These are phyloP conservation scores for Caranx ignobilis DNA, from an alignment of 2,113 vertebrate genomes.

Conservation along the genomic window DNA sequence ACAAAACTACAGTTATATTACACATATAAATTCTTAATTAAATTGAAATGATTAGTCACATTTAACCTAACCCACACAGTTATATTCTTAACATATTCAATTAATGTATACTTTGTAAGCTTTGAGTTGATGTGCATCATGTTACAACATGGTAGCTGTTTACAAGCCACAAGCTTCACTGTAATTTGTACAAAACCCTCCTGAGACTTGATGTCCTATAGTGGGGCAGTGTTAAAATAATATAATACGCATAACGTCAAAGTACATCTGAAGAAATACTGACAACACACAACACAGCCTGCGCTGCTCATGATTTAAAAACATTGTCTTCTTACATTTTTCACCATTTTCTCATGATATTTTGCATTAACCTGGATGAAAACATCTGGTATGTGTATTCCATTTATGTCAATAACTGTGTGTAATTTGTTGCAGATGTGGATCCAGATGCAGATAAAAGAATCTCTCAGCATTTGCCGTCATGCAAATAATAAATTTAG, in stretches of 20 bases:
- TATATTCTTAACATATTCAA: neutral
- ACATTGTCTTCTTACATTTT: neutral
- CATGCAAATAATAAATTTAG: neutral
- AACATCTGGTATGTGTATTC: neutral
- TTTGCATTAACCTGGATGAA: neutral
- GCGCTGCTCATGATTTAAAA: slow-evolving; percentile 5
- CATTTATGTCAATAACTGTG: slow-evolving; percentile 2
- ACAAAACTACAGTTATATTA: slow-evolving; percentile 7
- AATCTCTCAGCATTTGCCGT: neutral
- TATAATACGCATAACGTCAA: neutral
- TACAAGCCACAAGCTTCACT: slow-evolving; percentile 19
- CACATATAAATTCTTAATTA: neutral
- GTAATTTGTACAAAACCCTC: slow-evolving; percentile 7
- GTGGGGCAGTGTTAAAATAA: neutral
- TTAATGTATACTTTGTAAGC: neutral
- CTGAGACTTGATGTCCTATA: neutral
- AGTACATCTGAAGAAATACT: neutral
- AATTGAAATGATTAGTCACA: neutral
- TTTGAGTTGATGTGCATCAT: neutral
- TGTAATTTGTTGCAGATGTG: slow-evolving; percentile 14
- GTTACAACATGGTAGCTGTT: slow-evolving; percentile 7
- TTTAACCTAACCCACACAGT: neutral
- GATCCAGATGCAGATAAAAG: slow-evolving; percentile 1
- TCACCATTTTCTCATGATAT: neutral
- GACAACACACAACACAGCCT: neutral